Evolutionary conservation across 2,113 vertebrate species (phyloP), one percentile per base, ranked within the genome.

Genomic region (Antechinus flavipes): DNA sequence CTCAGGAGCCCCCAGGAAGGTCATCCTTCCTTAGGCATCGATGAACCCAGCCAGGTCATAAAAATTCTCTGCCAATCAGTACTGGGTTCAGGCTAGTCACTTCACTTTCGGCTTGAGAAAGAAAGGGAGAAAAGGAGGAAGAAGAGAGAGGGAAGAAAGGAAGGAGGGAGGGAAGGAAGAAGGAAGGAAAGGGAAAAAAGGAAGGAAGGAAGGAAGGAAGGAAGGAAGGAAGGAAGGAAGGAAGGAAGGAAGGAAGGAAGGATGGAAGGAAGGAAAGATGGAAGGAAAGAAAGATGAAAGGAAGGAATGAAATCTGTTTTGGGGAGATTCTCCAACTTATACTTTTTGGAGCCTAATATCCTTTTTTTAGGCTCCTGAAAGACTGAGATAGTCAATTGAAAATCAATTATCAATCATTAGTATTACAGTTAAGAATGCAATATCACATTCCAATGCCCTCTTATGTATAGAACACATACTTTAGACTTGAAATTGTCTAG

Each of bases 241-340:
- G 2, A 61, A 10, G 58, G 25, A 26, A 8, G 7, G 25, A 26
- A 2, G 24, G 11, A 8, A 12, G 55, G 54, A 24, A 56, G 55
- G 23, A 24, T 25, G 1, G 55, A 8, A 35, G 55, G 9, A 35
- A 61, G 10, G 25, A 30, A 11, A 3, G 3, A 16, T 4, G 26
- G 19, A 30, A 19, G 26, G 2, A 30, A 10, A 27, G 25, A 8
- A 8, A 1, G 25, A 9, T 0, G 24, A 2, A 8, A 12, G 55
- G 54, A 24, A 56, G 24, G 23, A 24, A 56, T 0, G 55, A 8
- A 35, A 12, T 68, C 61, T 35, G 61, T 68, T 68, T 68, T 14
- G 56, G 25, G 56, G 25, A 58, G 56, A 26, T 58, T 68, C 58
- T 68, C 30, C 61, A 68, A 61, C 30, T 68, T 12, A 68, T 30